Base-by-base conservation (phyloP, 2,113 vertebrate species). In the Indri indri region DNA sequence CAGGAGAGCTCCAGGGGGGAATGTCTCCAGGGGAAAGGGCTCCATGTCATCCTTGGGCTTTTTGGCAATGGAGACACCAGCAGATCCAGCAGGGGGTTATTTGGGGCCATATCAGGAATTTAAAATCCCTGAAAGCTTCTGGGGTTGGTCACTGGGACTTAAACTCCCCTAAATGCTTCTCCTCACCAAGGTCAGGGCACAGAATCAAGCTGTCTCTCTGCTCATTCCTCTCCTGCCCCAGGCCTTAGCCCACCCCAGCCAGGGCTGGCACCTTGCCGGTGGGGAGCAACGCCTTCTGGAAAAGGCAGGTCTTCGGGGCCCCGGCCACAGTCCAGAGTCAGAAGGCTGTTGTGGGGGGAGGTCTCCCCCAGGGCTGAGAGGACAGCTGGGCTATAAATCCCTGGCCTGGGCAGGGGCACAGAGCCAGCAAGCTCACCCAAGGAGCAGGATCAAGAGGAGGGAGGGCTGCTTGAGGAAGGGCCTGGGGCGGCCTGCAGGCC, bases 391-490 rank as follows among this genome's bases (percentile, higher is more conserved):
- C 77, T 85, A 32, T 96, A 97, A 98, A 96, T n/a, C 50, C 30
- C 0, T 95, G 37, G 83, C 12, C 18, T 32, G 11, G 18, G 17
- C 50, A 76, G 47, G 27, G 80, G 59, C 34, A 2, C 30, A 59
- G 59, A 86, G 92, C 93, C 97, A 97, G 14, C 14, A 14, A 94
- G 45, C 70, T 94, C 94, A 90, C 70, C 40, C 68, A 74, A 83
- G 68, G 18, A 87, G 54, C 68, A 81, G 30, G 23, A 30, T 8
- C 8, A 12, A 65, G 63, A 83, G 63, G 90, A 92, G 22, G 37
- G 59, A 91, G 63, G 77, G 90, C 59, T n/a, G 1, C 71, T 32
- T 47, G 11, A 84, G 20, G 45, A 57, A 45, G 59, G 70, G 40
- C 34, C 37, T 80, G 37, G 8, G n/a, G 81, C 11, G 74, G n/a